Evolutionary conservation across 2,888 invertebrate species (phyloP).

Genomic region (Oxycera nigricornis): DNA sequence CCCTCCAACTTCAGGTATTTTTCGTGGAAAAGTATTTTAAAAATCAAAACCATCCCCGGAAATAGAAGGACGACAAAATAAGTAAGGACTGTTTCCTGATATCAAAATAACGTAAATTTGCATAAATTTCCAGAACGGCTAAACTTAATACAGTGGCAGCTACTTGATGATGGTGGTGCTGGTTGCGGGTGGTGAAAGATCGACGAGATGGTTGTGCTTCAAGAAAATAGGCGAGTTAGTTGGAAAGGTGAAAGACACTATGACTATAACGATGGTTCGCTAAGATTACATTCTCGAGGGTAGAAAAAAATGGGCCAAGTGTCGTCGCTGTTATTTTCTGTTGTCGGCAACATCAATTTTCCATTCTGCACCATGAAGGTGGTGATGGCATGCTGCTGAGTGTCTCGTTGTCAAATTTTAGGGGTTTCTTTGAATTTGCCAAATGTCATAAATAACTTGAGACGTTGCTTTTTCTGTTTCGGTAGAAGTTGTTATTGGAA

Average conservation of each 20-base stretch:
- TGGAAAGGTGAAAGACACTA: not conserved
- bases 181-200: too few species aligned
- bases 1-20: slow-evolving; percentile 3
- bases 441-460: slow-evolving; percentile 45
- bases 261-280: not conserved
- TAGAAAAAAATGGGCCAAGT: not conserved
- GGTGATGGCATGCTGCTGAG: not conserved
- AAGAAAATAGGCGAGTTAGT: too few species aligned
- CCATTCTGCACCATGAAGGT: not conserved
- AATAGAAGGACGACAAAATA: slow-evolving; percentile 11
- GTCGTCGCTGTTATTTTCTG: not conserved
- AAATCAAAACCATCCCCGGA: slow-evolving; percentile 3
- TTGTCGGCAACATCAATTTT: slow-evolving; percentile 31
- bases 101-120: slow-evolving; percentile 48
- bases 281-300: not conserved
- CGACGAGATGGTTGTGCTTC: too few species aligned
- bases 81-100: slow-evolving; percentile 30
- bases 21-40: not conserved
- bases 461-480: slow-evolving; percentile 39
- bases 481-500: slow-evolving; percentile 22
- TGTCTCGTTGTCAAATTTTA: slow-evolving; percentile 26
- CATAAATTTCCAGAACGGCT: slow-evolving; percentile 43
- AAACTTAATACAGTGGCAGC: slow-evolving; percentile 29
- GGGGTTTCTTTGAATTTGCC: slow-evolving; percentile 40
- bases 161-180: not conserved